Base-by-base conservation (phyloP, 2,113 vertebrate species). In the Menidia beryllina region DNA sequence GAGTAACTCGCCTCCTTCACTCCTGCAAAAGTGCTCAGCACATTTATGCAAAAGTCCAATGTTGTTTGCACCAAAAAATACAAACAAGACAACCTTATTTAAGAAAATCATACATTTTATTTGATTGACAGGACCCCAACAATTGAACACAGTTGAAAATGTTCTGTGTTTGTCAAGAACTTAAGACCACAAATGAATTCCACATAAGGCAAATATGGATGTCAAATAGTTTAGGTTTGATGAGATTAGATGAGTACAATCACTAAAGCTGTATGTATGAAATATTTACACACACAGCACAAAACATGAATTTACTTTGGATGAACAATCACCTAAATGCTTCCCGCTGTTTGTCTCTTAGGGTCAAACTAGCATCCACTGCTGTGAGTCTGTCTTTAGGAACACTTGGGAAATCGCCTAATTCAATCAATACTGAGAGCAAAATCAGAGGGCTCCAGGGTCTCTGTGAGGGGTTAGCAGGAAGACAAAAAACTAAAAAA, bases 21-120 rank as follows among this genome's bases (percentile, higher is more conserved):
- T 34, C 7, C 30, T 34, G 2, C 30, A 34, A 8, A 10, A 21
- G n/a, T 3, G 30, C 10, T 8, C 30, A 30, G 4, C 2, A 8
- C 15, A 27, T 13, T 6, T 11, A 30, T 4, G 30, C 7, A 34
- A 5, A 48, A 21, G 4, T 0, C n/a, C n/a, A n/a, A n/a, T 7
- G 21, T 5, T 26, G 25, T 15, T 20, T 30, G 19, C 21, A 69
- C 27, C 60, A 6, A 66, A 71, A 58, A 69, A 36, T 49, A 15
- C 45, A 23, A 20, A 65, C 38, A 5, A 49, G 4, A 67, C 14
- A 15, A 4, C 0, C 0, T 21, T 41, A n/a, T 75, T 26, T 88
- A 80, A 77, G 68, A 90, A 92, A 91, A 86, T 72, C 77, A 77
- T 75, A 80, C 62, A 47, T 85, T 88, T 88, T 89, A 91, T 91